Evolutionary conservation across 1,140 invertebrate genomes (phyloP).

Genomic region (Muscidifurax raptorellus): DNA sequence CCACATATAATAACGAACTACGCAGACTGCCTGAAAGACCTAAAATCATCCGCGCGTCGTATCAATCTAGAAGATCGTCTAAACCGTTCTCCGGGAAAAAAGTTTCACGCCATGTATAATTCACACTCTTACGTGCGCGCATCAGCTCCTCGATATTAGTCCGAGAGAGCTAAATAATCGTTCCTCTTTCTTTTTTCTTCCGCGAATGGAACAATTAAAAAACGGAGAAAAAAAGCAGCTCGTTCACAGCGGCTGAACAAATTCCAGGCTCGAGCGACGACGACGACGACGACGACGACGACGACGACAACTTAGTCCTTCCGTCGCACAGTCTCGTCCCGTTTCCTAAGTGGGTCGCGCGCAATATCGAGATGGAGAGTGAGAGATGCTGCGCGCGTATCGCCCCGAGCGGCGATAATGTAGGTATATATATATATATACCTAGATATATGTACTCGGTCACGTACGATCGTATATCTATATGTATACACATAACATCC

Average conservation of each 20-base stretch:
- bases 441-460: too few relatives aligned
- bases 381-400: conserved; percentile 36
- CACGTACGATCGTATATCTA: background rate
- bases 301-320: background rate
- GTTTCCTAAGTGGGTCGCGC: conserved; percentile 52
- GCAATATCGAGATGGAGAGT: conserved; percentile 52
- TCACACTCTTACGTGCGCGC: background rate
- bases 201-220: conserved; percentile 20
- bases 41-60: background rate
- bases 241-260: background rate
- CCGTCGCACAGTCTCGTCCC: conserved; percentile 37
- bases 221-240: background rate
- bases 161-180: background rate
- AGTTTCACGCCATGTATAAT: background rate
- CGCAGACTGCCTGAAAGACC: too few relatives aligned
- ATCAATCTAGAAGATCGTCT: background rate
- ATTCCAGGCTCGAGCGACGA: conserved; percentile 15
- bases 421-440: too few relatives aligned
- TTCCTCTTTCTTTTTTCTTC: conserved; percentile 1
- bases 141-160: background rate
- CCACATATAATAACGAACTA: too few relatives aligned
- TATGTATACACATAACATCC: too few relatives aligned
- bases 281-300: background rate
- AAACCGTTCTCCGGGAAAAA: background rate
- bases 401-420: too few relatives aligned